Conservation (phyloP, 2,888 invertebrate species). For the Aleiodes testaceus region DNA sequence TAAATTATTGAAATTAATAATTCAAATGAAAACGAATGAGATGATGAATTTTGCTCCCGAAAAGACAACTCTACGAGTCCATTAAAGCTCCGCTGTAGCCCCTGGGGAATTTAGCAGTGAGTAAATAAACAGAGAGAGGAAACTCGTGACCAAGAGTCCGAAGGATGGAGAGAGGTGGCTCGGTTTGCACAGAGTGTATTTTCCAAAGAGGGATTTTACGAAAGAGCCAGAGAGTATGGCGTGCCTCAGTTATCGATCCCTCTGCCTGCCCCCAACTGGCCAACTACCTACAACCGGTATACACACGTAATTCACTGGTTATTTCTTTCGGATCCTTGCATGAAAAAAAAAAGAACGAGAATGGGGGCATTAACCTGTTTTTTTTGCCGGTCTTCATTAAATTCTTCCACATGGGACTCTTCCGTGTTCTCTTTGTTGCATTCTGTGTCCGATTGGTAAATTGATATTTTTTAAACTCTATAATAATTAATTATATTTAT, state of each 20-base stretch:
- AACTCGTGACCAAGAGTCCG: constrained; percentile 23
- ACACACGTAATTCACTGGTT: constrained; percentile 31
- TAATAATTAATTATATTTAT: no score
- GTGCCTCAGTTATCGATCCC: constrained; percentile 66
- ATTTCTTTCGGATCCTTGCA: constrained; percentile 18
- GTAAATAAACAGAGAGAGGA: constrained; percentile 36
- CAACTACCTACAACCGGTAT: constrained; percentile 19
- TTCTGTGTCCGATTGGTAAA: constrained; percentile 4
- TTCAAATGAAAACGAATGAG: background rate
- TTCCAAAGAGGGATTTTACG: constrained; percentile 42
- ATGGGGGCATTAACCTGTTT: constrained; percentile 12
- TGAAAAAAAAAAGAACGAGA: background rate
- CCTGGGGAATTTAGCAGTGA: constrained; percentile 43
- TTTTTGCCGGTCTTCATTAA: background rate
- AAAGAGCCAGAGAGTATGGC: constrained; percentile 60
- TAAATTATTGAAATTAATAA: background rate
- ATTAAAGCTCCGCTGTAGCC: constrained; percentile 41
- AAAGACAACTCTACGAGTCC: constrained; percentile 13
- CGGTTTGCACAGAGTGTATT: constrained; percentile 6
- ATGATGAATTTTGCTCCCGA: background rate
- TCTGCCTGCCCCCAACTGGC: constrained; percentile 25
- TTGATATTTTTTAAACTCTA: constrained; percentile 12
- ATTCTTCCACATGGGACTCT: background rate
- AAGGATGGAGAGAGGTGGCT: constrained; percentile 21
- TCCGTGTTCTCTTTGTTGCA: background rate